Evolutionary conservation across 1,140 invertebrate genomes (phyloP), one percentile per base, ranked within the genome.

Genomic region (Drosophila kepulauana): DNA sequence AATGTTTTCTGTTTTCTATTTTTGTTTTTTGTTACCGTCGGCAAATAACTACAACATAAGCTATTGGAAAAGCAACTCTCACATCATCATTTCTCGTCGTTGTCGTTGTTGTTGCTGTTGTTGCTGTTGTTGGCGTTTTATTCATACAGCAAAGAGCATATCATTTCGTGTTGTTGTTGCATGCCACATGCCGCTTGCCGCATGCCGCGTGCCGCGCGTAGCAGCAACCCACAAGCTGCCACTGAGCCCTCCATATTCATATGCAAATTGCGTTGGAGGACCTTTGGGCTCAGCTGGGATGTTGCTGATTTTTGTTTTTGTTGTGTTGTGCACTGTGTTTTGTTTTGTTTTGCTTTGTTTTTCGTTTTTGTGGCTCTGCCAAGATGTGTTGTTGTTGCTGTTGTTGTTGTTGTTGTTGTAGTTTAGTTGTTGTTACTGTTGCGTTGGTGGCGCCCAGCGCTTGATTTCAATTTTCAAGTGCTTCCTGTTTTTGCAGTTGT

Each of bases 391-490:
- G 30, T 41, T 59, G 64, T 45, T 76, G 69, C 20, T 71, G 38
- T 43, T 69, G 52, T 10, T 76, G 51, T 52, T 65, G 51, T 33
- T 68, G 57, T 64, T 81, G 45, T 75, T 78, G 56, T 48, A 30
- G 25, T 59, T 69, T 48, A 16, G 25, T 52, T 69, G 71, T 58
- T 62, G 64, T 64, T 69, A 49, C 57, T 61, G 52, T 64, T 65
- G 81, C 74, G 81, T 81, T 81, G 76, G 82, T 87, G 85, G 84
- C 84, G 85, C 85, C 81, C 78, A 51, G 61, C 72, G 84, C 75
- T 80, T 84, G 84, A 87, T 88, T 87, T 87, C 84, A 84, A 87
- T 87, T 88, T 87, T 84, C 77, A 88, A 87, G 84, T 87, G 85
- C 66, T 89, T 87, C 85, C 84, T 87, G 82, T 73, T 87, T 80